A percentile compares a stretch with the other conserved stretches of the same genome.
These are phyloP conservation scores for Malurus alboscapulatus DNA, from an alignment of 2,113 vertebrate species.

Conservation along the genomic window DNA sequence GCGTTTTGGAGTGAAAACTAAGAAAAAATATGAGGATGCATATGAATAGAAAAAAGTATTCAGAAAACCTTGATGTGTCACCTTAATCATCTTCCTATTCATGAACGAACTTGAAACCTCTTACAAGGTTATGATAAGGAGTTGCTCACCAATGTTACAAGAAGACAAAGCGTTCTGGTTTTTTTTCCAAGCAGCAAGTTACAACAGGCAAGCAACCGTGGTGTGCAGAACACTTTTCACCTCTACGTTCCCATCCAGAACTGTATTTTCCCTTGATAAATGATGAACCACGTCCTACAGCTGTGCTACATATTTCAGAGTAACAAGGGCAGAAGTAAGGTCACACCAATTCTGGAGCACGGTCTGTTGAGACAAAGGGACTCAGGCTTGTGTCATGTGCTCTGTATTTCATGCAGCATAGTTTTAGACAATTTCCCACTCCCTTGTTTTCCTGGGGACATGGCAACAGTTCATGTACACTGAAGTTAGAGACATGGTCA, in stretches of 20 bases:
- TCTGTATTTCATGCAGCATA: not conserved
- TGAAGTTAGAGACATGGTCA: not conserved
- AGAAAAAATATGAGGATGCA: not conserved
- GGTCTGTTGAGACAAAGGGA: not conserved
- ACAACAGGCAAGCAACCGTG: not conserved
- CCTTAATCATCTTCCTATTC: conserved; percentile 31
- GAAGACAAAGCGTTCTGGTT: conserved; percentile 36
- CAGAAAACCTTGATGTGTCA: conserved; percentile 43
- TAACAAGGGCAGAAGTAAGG: conserved; percentile 29
- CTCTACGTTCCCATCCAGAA: conserved; percentile 30
- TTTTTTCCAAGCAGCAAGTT: conserved; percentile 20
- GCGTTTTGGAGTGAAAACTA: conserved; percentile 9
- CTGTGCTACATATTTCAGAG: conserved; percentile 46
- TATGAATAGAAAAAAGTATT: not conserved
- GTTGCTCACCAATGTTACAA: conserved; percentile 22
- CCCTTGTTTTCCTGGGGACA: not conserved
- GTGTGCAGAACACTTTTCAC: conserved; percentile 32
- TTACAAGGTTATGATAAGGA: conserved; percentile 26
- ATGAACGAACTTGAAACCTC: conserved; percentile 23
- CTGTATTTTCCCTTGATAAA: conserved; percentile 53
- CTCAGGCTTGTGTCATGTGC: not conserved
- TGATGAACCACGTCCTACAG: conserved; percentile 22
- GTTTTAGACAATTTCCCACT: not conserved
- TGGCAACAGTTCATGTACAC: not conserved
- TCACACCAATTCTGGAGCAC: not conserved